Evolutionary conservation across 2,888 invertebrate species (phyloP).

Genomic region (Callyntrura sp.): DNA sequence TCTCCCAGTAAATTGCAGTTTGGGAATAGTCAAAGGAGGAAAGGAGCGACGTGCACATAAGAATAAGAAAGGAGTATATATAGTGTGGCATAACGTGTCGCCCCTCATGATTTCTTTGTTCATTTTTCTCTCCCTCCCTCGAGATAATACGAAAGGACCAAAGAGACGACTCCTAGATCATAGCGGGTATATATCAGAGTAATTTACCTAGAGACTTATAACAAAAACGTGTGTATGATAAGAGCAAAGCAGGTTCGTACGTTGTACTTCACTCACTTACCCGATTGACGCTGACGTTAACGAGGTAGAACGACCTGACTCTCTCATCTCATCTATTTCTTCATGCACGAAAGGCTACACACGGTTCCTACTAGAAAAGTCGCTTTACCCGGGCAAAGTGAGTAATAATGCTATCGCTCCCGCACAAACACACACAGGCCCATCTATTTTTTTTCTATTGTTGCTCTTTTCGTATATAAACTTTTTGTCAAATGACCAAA

Average conservation of each 20-base stretch:
- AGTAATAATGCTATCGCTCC: not conserved
- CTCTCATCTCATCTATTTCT: conserved; percentile 69
- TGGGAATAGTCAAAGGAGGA: not conserved
- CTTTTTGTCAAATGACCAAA: conserved; percentile 75
- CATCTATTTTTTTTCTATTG: not conserved
- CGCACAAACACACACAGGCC: not conserved
- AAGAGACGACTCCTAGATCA: conserved; percentile 9
- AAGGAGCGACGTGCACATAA: not conserved
- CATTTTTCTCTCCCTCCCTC: not conserved
- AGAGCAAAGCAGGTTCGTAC: conserved; percentile 23
- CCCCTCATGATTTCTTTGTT: not conserved
- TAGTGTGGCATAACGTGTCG: not conserved
- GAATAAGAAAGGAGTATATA: not conserved
- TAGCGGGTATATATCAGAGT: not conserved
- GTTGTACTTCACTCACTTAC: conserved; percentile 67
- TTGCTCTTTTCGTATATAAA: conserved; percentile 16
- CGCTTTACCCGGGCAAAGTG: not conserved
- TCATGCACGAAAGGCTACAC: conserved; percentile 18
- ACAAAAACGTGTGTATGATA: not conserved
- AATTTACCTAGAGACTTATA: conserved; percentile 54
- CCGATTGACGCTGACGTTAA: conserved; percentile 79
- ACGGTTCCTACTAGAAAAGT: not conserved
- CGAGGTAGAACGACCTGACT: conserved; percentile 76
- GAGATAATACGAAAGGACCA: not conserved
- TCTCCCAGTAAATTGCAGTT: not conserved